Percentiles rank a stretch among this genome's conserved stretches.
Conservation (phyloP, 1,140 invertebrate genomes). For the Camponotus floridanus region DNA sequence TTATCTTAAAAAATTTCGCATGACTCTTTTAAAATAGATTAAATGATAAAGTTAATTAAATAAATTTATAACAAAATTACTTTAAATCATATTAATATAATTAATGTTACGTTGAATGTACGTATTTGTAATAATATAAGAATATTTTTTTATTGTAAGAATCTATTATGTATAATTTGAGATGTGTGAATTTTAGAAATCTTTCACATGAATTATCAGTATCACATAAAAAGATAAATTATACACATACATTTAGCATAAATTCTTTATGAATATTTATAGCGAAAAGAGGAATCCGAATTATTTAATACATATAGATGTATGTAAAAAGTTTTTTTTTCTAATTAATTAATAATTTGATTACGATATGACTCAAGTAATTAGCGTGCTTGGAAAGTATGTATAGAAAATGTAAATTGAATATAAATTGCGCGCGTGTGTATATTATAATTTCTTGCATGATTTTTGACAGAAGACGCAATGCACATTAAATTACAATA, state of each 20-base stretch:
- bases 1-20: not conserved
- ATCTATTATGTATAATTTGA: not conserved
- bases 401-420: not conserved
- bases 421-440: not conserved
- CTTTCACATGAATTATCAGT: not conserved
- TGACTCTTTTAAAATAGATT: not conserved
- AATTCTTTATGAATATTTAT: not conserved
- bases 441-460: not conserved
- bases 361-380: not conserved
- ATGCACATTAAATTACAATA: not conserved
- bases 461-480: not conserved
- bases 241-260: not conserved
- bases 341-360: not conserved
- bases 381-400: conserved; percentile 3
- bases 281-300: not conserved
- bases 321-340: not conserved
- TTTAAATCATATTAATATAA: conserved; percentile 2
- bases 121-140: not conserved
- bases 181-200: not conserved
- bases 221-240: not conserved
- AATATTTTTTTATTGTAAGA: not conserved
- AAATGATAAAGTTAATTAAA: not conserved
- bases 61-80: not conserved
- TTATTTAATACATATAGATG: not conserved
- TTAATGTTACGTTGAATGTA: not conserved